Evolutionary conservation across 2,888 invertebrate species (phyloP), one percentile per base, ranked within the genome.

Genomic region (Trisateles emortualis): DNA sequence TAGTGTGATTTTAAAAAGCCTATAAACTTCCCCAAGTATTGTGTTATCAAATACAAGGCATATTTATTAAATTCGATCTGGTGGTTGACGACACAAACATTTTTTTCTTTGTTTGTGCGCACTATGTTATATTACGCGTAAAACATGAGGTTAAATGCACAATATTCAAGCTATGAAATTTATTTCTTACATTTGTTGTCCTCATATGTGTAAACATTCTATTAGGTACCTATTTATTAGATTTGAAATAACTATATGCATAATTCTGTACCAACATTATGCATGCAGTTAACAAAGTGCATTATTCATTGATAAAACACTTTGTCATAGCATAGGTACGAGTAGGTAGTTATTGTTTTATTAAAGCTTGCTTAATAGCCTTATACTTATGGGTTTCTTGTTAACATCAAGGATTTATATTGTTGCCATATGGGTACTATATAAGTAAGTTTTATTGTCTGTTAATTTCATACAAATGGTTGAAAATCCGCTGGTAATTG

Each of bases 331-430:
- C 5, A 5, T 22, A 3, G 22, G 2, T 22, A 22, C 3, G 5
- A 2, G 5, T 3, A 22, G 22, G 22, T 22, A 22, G 26, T 55
- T 36, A 53, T 56, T 61, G 58, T 59, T 51, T 59, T 43, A 59
- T 43, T 48, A 51, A 52, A 49, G 16, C 22, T 54, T 53, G 36
- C 48, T 43, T 32, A 58, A 64, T 39, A 30, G 35, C 58, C 32
- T 61, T 53, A 48, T 36, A 26, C 60, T 51, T 45, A 39, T 19
- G 29, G 26, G 36, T 38, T 48, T 40, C 39, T 40, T 14, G 16
- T 13, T 1, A 32, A 19, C 35, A 44, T 35, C 32, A 0, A n/a
- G 22, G 5, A n/a, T 4, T 19, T 19, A 38, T 3, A 11, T 16
- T 38, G 19, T 38, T n/a, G n/a, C 9, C n/a, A 10, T 38, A 10